These are phyloP conservation scores for Siphlonurus alternatus DNA, from an alignment of 2,888 invertebrate genomes.

Conservation along the genomic window DNA sequence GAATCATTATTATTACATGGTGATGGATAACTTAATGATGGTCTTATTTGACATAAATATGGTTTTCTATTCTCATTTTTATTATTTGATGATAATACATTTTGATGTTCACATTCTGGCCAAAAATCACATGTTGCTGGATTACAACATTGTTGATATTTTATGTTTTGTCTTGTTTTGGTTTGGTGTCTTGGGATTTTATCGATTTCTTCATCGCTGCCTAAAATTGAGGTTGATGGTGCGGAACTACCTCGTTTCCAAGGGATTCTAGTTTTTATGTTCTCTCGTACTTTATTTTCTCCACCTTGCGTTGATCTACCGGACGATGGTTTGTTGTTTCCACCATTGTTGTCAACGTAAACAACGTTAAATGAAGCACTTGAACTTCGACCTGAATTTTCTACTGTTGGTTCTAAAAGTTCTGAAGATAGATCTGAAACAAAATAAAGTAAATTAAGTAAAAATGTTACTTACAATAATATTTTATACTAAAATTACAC, in stretches of 20 bases:
- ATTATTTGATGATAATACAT: slow-evolving; percentile 14
- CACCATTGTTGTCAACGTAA: slow-evolving; percentile 13
- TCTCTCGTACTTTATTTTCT: slow-evolving; percentile 19
- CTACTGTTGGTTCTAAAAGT: neutral
- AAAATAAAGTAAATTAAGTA: no score
- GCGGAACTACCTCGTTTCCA: neutral
- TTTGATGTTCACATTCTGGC: slow-evolving; percentile 38
- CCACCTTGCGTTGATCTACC: slow-evolving; percentile 12
- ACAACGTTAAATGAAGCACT: slow-evolving; percentile 10
- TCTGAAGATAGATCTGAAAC: neutral
- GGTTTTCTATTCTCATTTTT: neutral
- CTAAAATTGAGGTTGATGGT: neutral
- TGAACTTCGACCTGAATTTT: neutral
- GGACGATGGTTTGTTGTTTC: neutral
- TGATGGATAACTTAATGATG: neutral
- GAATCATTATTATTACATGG: neutral
- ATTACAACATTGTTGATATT: slow-evolving; percentile 26
- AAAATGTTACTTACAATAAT: no score
- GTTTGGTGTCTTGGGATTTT: neutral
- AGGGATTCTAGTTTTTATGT: neutral
- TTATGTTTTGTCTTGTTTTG: neutral
- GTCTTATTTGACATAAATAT: neutral
- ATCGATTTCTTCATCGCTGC: neutral
- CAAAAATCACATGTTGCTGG: slow-evolving; percentile 42
- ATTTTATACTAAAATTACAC: no score